A percentile compares a stretch with the other conserved stretches of the same genome.
phyloP scores from a whole-genome alignment of 2,797 vertebrate species.

The Coregonus ussuriensis region DNA sequence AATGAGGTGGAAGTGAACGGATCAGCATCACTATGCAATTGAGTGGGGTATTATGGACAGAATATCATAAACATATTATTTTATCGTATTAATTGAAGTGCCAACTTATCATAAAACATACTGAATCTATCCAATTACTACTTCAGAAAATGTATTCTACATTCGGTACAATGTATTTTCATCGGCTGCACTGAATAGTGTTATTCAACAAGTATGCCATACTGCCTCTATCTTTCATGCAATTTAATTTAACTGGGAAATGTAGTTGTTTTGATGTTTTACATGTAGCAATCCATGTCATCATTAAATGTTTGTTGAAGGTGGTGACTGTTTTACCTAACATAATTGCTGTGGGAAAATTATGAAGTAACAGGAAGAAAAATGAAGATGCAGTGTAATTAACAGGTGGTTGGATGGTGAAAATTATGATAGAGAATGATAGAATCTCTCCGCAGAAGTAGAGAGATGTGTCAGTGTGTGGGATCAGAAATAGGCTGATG shows the following conservation, averaged over 20 bases:
- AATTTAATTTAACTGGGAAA: background rate
- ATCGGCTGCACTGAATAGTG: background rate
- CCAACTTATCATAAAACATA: no score
- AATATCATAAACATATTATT: background rate
- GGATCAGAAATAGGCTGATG: slow-evolving; percentile 35
- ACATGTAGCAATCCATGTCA: background rate
- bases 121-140: background rate
- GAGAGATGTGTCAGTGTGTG: slow-evolving; percentile 17
- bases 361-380: background rate
- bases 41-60: no score
- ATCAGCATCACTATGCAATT: background rate
- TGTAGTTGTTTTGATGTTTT: background rate
- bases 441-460: background rate
- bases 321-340: no score
- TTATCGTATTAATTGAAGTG: background rate
- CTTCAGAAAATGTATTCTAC: background rate
- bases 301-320: background rate
- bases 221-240: background rate
- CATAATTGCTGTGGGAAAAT: background rate
- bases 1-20: background rate
- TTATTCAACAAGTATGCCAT: background rate
- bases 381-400: slow-evolving; percentile 12
- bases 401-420: background rate
- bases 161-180: background rate
- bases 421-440: slow-evolving; percentile 12